Conservation (phyloP, 2,888 invertebrate genomes). For the Teleogryllus oceanicus region DNA sequence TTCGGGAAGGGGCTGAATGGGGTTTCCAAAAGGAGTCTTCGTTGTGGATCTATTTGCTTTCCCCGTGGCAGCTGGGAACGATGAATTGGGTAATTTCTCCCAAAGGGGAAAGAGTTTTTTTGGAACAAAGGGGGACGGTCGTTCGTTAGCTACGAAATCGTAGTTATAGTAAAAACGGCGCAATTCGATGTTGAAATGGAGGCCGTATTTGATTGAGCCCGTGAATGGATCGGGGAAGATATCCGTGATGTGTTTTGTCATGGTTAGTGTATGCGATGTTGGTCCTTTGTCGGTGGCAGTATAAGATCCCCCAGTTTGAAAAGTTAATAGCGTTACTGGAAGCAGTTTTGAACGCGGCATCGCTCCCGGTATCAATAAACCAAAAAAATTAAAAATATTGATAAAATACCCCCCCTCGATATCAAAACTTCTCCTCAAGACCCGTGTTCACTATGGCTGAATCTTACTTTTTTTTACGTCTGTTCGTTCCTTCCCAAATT, state of each 20-base stretch:
- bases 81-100: too few relatives aligned
- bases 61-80: not conserved
- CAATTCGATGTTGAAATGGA: not conserved
- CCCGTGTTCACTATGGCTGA: too few relatives aligned
- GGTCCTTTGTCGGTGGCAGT: not conserved
- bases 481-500: not conserved
- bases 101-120: not conserved
- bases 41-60: not conserved
- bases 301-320: too few relatives aligned
- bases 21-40: not conserved
- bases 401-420: too few relatives aligned
- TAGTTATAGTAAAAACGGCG: not conserved
- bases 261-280: not conserved
- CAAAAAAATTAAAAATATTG: too few relatives aligned
- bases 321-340: too few relatives aligned
- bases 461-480: too few relatives aligned
- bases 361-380: too few relatives aligned
- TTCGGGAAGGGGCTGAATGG: too few relatives aligned
- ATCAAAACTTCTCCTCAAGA: too few relatives aligned
- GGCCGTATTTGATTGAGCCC: not conserved
- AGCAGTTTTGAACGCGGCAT: too few relatives aligned
- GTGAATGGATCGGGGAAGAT: not conserved
- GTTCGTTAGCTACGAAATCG: not conserved
- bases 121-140: not conserved
- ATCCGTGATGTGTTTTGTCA: not conserved